A percentile compares a stretch with the other conserved stretches of the same genome.
phyloP scores from a whole-genome alignment of 2,113 vertebrate species.

The Crotalus helleri region DNA sequence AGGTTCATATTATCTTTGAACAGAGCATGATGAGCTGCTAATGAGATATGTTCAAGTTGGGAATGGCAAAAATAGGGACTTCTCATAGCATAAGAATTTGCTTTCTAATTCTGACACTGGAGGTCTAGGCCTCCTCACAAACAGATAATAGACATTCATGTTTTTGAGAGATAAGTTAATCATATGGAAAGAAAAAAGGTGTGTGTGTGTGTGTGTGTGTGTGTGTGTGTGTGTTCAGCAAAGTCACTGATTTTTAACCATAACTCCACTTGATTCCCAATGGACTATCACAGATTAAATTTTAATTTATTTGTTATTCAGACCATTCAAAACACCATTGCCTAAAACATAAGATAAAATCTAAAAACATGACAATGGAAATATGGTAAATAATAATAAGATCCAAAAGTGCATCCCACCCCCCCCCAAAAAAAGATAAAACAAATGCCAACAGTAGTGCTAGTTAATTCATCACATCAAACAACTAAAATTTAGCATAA shows the following conservation, averaged over 20 bases:
- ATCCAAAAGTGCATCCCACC: not conserved
- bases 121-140: not conserved
- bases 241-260: not conserved
- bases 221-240: not conserved
- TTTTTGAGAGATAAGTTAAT: not conserved
- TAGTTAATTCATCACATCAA: not conserved
- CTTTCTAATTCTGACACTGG: not conserved
- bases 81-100: not conserved
- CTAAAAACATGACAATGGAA: not conserved
- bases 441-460: not conserved
- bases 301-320: not conserved
- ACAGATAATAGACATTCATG: not conserved
- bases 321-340: not conserved
- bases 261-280: not conserved
- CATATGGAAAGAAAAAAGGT: not conserved
- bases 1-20: not conserved
- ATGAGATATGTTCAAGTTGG: not conserved
- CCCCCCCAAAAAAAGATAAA: not conserved
- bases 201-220: no score
- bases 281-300: not conserved
- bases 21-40: not conserved
- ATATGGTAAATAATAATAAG: not conserved
- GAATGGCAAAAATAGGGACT: not conserved
- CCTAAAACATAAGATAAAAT: no score
- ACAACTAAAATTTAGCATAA: not conserved